Percentiles rank a stretch among this genome's conserved stretches.
These are phyloP conservation scores for Drosophila eohydei DNA, from an alignment of 2,888 invertebrate species.

Conservation along the genomic window DNA sequence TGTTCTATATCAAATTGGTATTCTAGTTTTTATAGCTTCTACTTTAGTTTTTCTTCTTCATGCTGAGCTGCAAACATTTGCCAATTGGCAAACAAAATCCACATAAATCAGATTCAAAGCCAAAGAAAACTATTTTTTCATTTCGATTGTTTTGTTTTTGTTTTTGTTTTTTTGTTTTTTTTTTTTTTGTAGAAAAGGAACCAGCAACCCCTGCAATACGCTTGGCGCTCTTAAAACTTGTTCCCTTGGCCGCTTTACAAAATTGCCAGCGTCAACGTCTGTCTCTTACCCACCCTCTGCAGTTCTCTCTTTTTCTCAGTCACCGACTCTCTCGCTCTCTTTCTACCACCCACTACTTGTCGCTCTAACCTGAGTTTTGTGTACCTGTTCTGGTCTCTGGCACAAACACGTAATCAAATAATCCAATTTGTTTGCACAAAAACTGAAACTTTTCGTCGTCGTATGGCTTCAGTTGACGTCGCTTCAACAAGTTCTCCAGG, in stretches of 20 bases:
- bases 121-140: conserved; percentile 23
- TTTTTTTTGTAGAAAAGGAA: conserved; percentile 15
- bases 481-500: conserved; percentile 24
- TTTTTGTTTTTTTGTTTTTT: not conserved
- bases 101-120: conserved; percentile 57
- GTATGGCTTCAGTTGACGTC: conserved; percentile 67
- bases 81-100: conserved; percentile 58
- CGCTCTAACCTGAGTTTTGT: conserved; percentile 19
- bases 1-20: conserved; percentile 12
- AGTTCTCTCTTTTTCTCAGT: not conserved
- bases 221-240: conserved; percentile 57
- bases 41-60: not conserved
- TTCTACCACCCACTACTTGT: not conserved
- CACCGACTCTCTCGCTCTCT: conserved; percentile 6
- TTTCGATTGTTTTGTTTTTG: not conserved
- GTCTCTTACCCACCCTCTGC: not conserved
- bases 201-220: conserved; percentile 7
- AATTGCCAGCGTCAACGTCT: conserved; percentile 39
- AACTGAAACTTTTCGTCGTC: conserved; percentile 71
- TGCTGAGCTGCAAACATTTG: conserved; percentile 27
- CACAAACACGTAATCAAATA: conserved; percentile 77
- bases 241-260: conserved; percentile 67
- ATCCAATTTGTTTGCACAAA: conserved; percentile 80
- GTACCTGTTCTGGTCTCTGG: conserved; percentile 46
- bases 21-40: conserved; percentile 7